These are phyloP conservation scores for Arctia plantaginis DNA, from an alignment of 2,888 invertebrate genomes.

Conservation along the genomic window DNA sequence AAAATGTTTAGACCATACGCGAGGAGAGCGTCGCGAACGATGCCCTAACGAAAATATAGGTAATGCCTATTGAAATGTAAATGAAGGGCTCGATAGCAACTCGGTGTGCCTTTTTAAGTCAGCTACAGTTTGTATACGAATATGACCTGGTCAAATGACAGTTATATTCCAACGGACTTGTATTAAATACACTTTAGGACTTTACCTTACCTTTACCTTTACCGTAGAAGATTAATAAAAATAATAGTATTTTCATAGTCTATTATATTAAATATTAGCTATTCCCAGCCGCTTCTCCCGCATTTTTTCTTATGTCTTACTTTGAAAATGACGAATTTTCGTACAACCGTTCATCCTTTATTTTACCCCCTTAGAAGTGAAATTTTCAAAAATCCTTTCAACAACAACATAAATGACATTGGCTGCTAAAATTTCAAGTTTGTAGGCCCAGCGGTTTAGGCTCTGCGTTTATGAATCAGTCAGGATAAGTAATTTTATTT, in stretches of 20 bases:
- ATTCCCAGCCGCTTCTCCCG: no score
- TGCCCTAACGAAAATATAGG: slow-evolving; percentile 67
- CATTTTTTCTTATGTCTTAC: no score
- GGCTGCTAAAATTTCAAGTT: no score
- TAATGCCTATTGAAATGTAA: slow-evolving; percentile 83
- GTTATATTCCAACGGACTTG: not conserved
- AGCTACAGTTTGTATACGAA: slow-evolving; percentile 58
- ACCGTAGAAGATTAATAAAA: not conserved
- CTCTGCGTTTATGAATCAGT: no score
- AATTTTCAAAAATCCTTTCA: no score
- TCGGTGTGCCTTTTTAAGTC: slow-evolving; percentile 62
- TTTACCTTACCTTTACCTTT: not conserved
- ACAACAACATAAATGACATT: no score
- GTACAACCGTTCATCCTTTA: no score
- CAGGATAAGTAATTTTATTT: no score
- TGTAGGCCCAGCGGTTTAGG: no score
- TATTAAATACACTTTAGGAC: not conserved
- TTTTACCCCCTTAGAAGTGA: no score
- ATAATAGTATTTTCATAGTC: not conserved
- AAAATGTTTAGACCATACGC: slow-evolving; percentile 81
- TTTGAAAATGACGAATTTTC: no score
- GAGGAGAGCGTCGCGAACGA: slow-evolving; percentile 44
- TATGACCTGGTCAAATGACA: not conserved
- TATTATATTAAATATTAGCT: no score
- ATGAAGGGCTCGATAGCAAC: slow-evolving; percentile 75